Evolutionary conservation across 1,140 invertebrate genomes (phyloP).

Genomic region (Microplitis demolitor): DNA sequence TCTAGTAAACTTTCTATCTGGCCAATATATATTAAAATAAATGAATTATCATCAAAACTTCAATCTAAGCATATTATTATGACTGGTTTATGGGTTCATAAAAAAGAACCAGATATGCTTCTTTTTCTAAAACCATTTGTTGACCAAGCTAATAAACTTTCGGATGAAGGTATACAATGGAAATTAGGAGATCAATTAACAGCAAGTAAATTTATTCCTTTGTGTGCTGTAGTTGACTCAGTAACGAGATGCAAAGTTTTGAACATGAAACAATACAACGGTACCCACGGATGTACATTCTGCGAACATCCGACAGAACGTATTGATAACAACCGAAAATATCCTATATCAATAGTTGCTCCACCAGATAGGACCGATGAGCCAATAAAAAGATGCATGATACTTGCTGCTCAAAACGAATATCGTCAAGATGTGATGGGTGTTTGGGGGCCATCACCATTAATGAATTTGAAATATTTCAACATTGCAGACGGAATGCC

Average conservation of each 20-base stretch:
- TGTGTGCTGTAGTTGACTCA: not conserved
- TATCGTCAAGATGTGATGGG: slow-evolving; percentile 8
- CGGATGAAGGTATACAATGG: slow-evolving; percentile 26
- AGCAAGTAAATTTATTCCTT: slow-evolving; percentile 24
- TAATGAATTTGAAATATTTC: slow-evolving; percentile 23
- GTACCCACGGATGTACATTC: slow-evolving; percentile 9
- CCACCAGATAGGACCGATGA: not conserved
- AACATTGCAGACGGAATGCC: slow-evolving; percentile 29
- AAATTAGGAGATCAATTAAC: slow-evolving; percentile 9
- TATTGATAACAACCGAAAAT: not conserved
- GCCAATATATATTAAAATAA: slow-evolving; percentile 26
- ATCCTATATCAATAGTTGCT: not conserved
- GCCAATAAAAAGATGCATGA: slow-evolving; percentile 27
- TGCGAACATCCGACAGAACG: not conserved
- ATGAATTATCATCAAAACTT: slow-evolving; percentile 27
- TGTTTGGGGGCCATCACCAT: slow-evolving; percentile 1
- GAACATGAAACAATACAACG: slow-evolving; percentile 9
- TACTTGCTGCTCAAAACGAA: not conserved
- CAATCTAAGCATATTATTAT: slow-evolving; percentile 24
- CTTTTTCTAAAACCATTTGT: slow-evolving; percentile 27
- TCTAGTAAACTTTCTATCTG: slow-evolving; percentile 28
- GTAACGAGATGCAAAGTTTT: slow-evolving; percentile 15
- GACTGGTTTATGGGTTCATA: slow-evolving; percentile 25
- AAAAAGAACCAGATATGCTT: slow-evolving; percentile 27
- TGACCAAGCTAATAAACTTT: slow-evolving; percentile 21